Base-by-base conservation (phyloP, 1,140 invertebrate species). In the Matsumurasca onukii region DNA sequence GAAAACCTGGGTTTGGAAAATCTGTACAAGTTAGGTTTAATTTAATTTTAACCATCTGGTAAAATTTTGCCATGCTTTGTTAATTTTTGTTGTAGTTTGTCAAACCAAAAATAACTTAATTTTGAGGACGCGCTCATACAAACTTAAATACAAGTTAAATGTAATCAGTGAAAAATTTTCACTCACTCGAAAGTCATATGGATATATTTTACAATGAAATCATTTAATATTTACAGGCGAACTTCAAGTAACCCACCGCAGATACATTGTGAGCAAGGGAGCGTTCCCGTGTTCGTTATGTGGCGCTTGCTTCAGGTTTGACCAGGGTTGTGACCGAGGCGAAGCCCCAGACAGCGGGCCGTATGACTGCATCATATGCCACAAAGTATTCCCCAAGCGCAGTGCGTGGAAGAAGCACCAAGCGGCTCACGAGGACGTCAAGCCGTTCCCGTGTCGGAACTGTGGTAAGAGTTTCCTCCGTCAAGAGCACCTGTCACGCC, bases 391-490 rank as follows among this genome's bases (percentile, higher is more conserved):
- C 66, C 75, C 76, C 31, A 66, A 72, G 22, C 72, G 74, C n/a
- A 74, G 73, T 34, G 73, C 74, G 22, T 72, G 78, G 65, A 72
- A 74, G 69, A 69, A 74, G 22, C 77, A 79, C 62, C 66, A 75
- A 48, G 69, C 65, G 20, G 73, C 72, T 29, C 82, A 77, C 67
- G 76, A 78, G 31, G 78, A 77, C 31, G 73, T 79, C 29, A 82
- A 78, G 79, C 82, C 75, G 74, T 84, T 69, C 74, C 80, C 73
- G 15, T 89, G 87, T 75, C 78, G 82, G 59, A 86, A 85, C 72
- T 91, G 89, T 76, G 83, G 84, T 0, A 90, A 90, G 76, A 85
- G 85, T 1, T 91, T 91, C 76, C 88, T 87, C 1, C 80, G 87
- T 27, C 89, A 89, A 73, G 86, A 86, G 71, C 86, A 87, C 70